Evolutionary conservation across 2,797 vertebrate species (phyloP), one percentile per base, ranked within the genome.

Genomic region (Leptoclinus maculatus): DNA sequence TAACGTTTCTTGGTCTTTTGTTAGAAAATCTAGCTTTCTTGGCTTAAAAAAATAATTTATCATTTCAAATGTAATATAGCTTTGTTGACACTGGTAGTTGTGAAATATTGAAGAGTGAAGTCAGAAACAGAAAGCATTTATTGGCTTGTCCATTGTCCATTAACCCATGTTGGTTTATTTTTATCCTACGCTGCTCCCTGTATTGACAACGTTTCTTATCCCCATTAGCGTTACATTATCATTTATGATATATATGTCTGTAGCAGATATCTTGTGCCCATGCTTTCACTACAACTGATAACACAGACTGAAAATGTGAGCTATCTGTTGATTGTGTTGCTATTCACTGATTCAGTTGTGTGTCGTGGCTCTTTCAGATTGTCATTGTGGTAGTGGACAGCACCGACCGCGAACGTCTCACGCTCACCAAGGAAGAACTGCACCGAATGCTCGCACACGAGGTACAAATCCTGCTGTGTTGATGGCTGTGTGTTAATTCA

Each of bases 341-440:
- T 32, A 3, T 39, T n/a, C n/a, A 21, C 5, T 23, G 19, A 27
- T 49, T 54, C 16, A 6, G 29, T 32, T 27, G 1, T 47, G 14
- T 57, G 41, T 74, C 29, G 54, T 21, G 34, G 4, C 34, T 79
- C 34, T 85, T 78, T 66, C 91, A 97, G 96, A 97, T 97, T 56
- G 83, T 97, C 84, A 96, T 97, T 62, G 80, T 97, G 88, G 97
- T 97, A 53, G 96, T 97, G 66, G 96, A 97, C 82, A 97, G 97
- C 87, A 97, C 95, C 0, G 96, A 97, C 83, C 84, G 96, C 0
- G 96, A 96, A 56, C 91, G 95, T n/a, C 91, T 97, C 79, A 93
- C 91, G 0, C 32, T 96, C 12, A 94, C 93, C 11, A 94, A 94
- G 88, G 96, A 96, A 0, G 96, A 97, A 70, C 93, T 97, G 21